Conservation (phyloP, 2,113 vertebrate species). For the Phyllostomus discolor region DNA sequence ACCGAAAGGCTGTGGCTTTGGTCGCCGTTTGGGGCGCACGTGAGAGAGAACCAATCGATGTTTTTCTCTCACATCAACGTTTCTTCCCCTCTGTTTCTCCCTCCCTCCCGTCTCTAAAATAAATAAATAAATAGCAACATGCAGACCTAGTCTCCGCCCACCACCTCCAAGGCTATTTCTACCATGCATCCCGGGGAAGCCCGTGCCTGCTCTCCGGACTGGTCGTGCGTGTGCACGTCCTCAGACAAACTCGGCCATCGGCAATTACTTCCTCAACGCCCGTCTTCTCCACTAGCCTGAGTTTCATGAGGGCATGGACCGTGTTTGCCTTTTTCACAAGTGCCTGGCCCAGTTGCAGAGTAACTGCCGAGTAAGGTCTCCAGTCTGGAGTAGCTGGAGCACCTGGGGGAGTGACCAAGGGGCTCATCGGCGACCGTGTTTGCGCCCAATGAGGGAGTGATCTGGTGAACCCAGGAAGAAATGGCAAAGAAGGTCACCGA, state of each 20-base stretch:
- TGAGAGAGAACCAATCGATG: no score
- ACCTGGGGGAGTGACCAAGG: background rate
- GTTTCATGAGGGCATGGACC: background rate
- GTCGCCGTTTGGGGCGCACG: no score
- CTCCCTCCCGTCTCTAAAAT: no score
- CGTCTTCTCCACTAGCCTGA: background rate
- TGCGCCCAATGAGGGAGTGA: background rate
- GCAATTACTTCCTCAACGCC: background rate
- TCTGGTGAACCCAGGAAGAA: background rate
- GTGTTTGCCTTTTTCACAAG: background rate
- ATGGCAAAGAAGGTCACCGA: background rate
- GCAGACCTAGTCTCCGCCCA: background rate
- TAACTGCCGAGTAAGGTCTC: background rate
- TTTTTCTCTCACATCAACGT: no score
- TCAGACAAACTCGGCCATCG: no score
- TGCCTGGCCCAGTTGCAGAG: background rate
- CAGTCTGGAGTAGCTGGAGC: background rate
- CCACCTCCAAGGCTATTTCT: background rate
- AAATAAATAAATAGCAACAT: no score
- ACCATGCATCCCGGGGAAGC: background rate
- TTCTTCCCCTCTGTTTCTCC: no score
- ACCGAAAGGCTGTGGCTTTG: no score
- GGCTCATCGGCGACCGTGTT: background rate
- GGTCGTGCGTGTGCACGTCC: background rate
- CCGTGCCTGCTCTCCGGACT: background rate